Evolutionary conservation across 1,140 invertebrate genomes (phyloP).

Genomic region (Leptopilina boulardi): DNA sequence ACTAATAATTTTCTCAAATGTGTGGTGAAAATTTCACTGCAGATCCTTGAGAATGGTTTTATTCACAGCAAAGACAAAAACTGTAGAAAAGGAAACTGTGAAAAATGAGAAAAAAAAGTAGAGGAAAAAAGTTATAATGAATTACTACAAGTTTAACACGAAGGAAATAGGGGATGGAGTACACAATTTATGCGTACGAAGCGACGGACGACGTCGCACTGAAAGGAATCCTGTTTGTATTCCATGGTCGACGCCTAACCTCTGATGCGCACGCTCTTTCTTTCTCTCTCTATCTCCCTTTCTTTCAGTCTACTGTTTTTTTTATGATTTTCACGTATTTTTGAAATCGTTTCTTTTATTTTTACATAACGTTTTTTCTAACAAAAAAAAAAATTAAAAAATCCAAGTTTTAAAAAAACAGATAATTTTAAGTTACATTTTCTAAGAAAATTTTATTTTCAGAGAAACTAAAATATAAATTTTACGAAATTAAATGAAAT

Average conservation of each 20-base stretch:
- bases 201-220: slow-evolving; percentile 65
- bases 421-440: too few relatives aligned
- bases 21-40: neutral
- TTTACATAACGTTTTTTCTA: too few relatives aligned
- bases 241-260: slow-evolving; percentile 65
- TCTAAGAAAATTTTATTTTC: too few relatives aligned
- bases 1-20: neutral
- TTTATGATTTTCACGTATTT: neutral
- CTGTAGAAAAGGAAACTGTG: neutral
- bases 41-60: neutral
- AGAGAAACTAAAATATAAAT: too few relatives aligned
- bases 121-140: neutral
- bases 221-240: slow-evolving; percentile 47
- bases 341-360: neutral
- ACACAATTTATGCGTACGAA: slow-evolving; percentile 56
- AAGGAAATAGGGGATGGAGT: neutral
- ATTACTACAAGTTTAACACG: neutral
- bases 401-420: too few relatives aligned
- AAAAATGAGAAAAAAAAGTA: too few relatives aligned
- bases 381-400: too few relatives aligned
- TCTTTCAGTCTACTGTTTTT: neutral
- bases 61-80: neutral
- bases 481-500: too few relatives aligned
- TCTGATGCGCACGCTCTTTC: slow-evolving; percentile 55
- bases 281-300: slow-evolving; percentile 22